Base-by-base conservation (phyloP, 2,888 invertebrate species). In the Philonicus albiceps region DNA sequence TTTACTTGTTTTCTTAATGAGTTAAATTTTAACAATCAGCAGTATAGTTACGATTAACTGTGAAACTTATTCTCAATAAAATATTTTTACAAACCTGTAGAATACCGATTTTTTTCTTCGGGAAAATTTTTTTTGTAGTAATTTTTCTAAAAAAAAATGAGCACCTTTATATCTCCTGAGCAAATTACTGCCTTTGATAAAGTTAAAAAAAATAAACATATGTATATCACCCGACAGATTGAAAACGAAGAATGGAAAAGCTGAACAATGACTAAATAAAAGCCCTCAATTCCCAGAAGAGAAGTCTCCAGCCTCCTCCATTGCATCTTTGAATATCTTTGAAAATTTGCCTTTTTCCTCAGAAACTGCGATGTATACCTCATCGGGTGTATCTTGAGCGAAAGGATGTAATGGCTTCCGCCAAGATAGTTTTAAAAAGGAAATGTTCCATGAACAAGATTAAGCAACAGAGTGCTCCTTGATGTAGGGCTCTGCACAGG, bases 401-500 rank as follows among this genome's bases (percentile, higher is more conserved):
- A 43, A 49, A 49, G 74, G 78, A 22, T 37, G 43, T 78, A 78
- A 78, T 78, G 8, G 49, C 49, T 78, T 78, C 78, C 78, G 78
- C 49, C 49, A 19, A 78, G 78, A 78, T 78, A 78, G 78, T 78
- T 78, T 76, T 78, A 78, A 78, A 64, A 78, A 49, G 78, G 49
- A 78, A 78, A 78, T 78, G 78, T 78, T 30, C 78, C 78, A 78
- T 78, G 78, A 78, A 78, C 43, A 78, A 78, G 78, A 78, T 78
- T 78, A 78, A 78, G 78, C 78, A 78, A 78, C 78, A 22, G 78
- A 78, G 78, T 53, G 78, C 19, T 78, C 78, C 78, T 78, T 78
- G 49, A 49, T 78, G 78, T 78, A 49, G 78, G 49, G 13, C 43
- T 64, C 49, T 2, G n/a, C 76, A 49, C 43, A 30, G 43, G 30